A percentile compares a stretch with the other conserved stretches of the same genome.
These are phyloP conservation scores for Palythoa caribaeorum DNA, from an alignment of 92 coral and sea anemone genomes.

Conservation along the genomic window DNA sequence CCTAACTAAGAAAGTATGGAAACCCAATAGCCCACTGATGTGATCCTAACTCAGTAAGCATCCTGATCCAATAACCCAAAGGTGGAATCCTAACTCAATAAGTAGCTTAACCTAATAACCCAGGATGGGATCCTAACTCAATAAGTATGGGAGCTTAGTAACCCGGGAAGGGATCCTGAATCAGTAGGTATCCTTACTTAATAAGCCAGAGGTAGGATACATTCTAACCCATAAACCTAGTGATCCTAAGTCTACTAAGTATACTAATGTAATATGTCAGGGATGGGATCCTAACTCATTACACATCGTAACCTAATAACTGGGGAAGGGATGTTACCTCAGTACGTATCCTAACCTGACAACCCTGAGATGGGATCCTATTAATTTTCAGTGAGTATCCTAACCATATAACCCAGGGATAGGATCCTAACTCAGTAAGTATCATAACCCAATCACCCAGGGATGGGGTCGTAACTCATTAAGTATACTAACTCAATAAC, in stretches of 20 bases:
- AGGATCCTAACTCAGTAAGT: neutral
- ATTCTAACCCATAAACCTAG: too few species aligned
- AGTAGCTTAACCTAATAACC: neutral
- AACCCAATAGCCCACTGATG: neutral
- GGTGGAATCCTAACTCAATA: neutral
- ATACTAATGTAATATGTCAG: neutral
- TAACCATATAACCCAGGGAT: neutral
- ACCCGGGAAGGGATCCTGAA: too few species aligned
- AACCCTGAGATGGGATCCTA: too few species aligned
- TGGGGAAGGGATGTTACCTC: constrained; percentile 46
- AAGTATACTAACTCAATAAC: neutral
- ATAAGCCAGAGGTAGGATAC: too few species aligned
- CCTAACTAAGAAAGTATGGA: too few species aligned
- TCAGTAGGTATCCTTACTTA: too few species aligned
- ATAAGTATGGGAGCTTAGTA: neutral
- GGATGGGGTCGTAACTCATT: neutral
- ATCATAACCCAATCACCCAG: neutral
- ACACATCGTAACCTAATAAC: neutral
- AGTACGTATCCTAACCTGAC: constrained; percentile 55
- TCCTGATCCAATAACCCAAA: neutral
- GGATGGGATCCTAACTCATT: neutral
- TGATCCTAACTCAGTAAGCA: neutral
- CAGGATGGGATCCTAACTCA: neutral
- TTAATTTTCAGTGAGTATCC: neutral
- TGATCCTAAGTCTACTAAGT: neutral